These are phyloP conservation scores for Pardalotus punctatus DNA, from an alignment of 2,113 vertebrate genomes.

Conservation along the genomic window DNA sequence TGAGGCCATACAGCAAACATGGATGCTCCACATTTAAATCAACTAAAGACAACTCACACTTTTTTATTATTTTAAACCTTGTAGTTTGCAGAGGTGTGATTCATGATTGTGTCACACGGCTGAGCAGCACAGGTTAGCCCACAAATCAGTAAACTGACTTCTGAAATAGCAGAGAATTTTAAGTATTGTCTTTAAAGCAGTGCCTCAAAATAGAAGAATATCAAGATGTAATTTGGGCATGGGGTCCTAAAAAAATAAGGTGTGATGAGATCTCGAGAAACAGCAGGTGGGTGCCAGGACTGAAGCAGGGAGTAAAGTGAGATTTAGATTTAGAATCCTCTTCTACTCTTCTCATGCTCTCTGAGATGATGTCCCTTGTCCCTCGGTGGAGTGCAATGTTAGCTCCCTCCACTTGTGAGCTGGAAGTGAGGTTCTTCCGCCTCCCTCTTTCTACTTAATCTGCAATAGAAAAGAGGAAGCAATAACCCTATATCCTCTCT, in stretches of 20 bases:
- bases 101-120: background rate
- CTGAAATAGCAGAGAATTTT: background rate
- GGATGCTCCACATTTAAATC: accelerated
- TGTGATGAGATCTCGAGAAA: background rate
- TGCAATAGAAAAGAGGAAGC: background rate
- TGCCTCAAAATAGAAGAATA: background rate
- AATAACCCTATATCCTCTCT: background rate
- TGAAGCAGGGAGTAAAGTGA: background rate
- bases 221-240: background rate
- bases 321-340: background rate
- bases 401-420: background rate
- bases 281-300: background rate
- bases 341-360: background rate
- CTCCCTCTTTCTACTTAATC: background rate
- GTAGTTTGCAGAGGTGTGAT: background rate
- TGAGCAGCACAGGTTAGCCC: background rate
- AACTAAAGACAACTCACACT: background rate
- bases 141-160: background rate
- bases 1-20: background rate
- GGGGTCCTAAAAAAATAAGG: background rate
- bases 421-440: background rate
- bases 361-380: background rate
- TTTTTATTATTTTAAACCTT: background rate
- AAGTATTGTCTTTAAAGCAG: background rate
- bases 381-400: background rate